Conservation (phyloP, 2,113 vertebrate genomes). For the Calcarius ornatus region DNA sequence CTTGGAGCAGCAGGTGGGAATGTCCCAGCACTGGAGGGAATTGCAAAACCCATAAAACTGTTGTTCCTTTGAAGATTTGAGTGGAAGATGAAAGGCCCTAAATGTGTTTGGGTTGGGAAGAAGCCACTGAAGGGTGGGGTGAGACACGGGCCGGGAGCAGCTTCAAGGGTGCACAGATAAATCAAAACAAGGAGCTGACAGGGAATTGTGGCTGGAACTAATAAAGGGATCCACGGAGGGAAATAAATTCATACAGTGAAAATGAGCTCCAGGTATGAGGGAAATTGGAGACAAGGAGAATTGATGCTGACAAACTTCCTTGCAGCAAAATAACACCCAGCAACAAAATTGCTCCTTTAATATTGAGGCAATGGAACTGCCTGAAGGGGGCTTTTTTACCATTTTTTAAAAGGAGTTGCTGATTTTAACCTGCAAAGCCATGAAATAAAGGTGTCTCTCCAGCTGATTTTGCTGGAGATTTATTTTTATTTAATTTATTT, state of each 20-base stretch:
- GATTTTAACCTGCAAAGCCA: not conserved
- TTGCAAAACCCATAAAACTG: not conserved
- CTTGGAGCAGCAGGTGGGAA: not conserved
- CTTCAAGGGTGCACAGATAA: not conserved
- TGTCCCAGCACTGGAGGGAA: not conserved
- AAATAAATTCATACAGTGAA: not conserved
- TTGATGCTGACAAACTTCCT: not conserved
- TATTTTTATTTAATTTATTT: not conserved
- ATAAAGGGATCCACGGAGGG: not conserved
- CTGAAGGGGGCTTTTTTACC: not conserved
- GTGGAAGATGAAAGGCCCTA: not conserved
- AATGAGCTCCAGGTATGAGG: not conserved
- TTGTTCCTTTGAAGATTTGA: not conserved
- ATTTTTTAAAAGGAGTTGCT: not conserved
- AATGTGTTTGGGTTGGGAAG: constrained; percentile 12
- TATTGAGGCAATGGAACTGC: not conserved
- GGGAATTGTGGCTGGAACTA: not conserved
- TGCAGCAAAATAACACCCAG: not conserved
- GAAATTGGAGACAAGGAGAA: not conserved
- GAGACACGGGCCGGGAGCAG: not conserved
- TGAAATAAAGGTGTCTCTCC: not conserved
- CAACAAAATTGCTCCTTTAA: not conserved
- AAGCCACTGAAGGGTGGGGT: not conserved
- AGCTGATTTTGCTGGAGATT: not conserved
- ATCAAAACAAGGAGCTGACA: not conserved